Base-by-base conservation (phyloP, 2,888 invertebrate genomes). In the Torymus auratus region DNA sequence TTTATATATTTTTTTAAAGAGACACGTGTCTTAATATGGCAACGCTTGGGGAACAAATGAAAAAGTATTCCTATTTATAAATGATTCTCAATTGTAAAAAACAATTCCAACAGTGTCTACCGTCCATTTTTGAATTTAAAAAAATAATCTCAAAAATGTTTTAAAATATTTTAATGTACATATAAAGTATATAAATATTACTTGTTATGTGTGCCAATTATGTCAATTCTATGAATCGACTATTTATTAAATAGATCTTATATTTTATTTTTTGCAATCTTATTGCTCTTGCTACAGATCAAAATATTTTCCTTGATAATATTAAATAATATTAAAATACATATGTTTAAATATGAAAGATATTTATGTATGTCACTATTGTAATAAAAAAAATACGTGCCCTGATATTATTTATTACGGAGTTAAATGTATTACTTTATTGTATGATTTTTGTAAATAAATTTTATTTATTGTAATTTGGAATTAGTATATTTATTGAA, bases 171-270 rank as follows among this genome's bases (percentile, higher is more conserved):
- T 68, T 17, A 41, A 41, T 41, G 7, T 41, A 7, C 28, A 28
- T 41, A 41, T 17, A 28, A 15, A 28, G 2, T n/a, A 68, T n/a
- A 68, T 69, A 14, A 55, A 55, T 52, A 14, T 7, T 55, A 13
- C 13, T 41, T n/a, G 41, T 53, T 41, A 55, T 28, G 65, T 20
- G 74, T 79, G 79, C 74, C 69, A 64, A 69, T 41, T 41, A 7
- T 64, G 72, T 79, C 72, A 56, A 73, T 78, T 74, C 73, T 79
- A 56, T 62, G 73, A 74, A 74, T 79, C 62, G 69, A 70, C 61
- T 28, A 11, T 14, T 58, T 17, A 55, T 53, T 61, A n/a, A 12
- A 14, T n/a, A 55, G 41, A 41, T 41, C 41, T 41, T 7, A 41
- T 41, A 7, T 41, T 41, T 41, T 41, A 41, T 41, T 41, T 41